These are phyloP conservation scores for Paracanthobrama guichenoti DNA, from an alignment of 2,113 vertebrate species.

Conservation along the genomic window DNA sequence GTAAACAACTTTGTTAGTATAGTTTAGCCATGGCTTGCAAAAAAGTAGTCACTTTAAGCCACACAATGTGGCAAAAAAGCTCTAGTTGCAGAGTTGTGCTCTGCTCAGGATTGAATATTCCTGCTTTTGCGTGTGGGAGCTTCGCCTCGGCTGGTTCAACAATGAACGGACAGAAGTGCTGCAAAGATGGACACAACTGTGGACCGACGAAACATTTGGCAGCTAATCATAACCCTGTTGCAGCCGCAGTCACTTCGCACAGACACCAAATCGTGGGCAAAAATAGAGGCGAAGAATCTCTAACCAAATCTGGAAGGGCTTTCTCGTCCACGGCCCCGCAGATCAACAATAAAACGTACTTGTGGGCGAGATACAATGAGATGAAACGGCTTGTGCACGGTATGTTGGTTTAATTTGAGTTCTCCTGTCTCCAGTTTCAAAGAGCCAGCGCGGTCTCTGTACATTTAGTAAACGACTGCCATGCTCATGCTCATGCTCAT, in stretches of 20 bases:
- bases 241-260: slow-evolving; percentile 42
- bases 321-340: slow-evolving; percentile 68
- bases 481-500: too few relatives aligned
- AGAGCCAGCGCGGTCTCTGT: slow-evolving; percentile 9
- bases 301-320: slow-evolving; percentile 59
- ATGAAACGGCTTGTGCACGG: slow-evolving; percentile 82
- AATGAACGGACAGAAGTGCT: slow-evolving; percentile 48
- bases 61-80: slow-evolving; percentile 49
- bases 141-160: slow-evolving; percentile 43
- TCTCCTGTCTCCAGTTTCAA: background rate
- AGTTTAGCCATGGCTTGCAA: slow-evolving; percentile 48
- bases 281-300: slow-evolving; percentile 59
- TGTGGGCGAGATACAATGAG: slow-evolving; percentile 81
- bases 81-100: background rate
- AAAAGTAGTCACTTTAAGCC: slow-evolving; percentile 38
- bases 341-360: slow-evolving; percentile 66
- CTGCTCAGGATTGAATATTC: slow-evolving; percentile 34
- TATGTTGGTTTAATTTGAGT: slow-evolving; percentile 54
- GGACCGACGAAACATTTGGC: background rate
- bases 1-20: slow-evolving; percentile 27
- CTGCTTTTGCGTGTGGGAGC: slow-evolving; percentile 41
- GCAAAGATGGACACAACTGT: slow-evolving; percentile 44
- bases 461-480: slow-evolving; percentile 27
- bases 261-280: slow-evolving; percentile 53
- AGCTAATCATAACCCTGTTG: slow-evolving; percentile 10